Evolutionary conservation across 1,140 invertebrate species (phyloP), one percentile per base, ranked within the genome.

Genomic region (Megalopta genalis): DNA sequence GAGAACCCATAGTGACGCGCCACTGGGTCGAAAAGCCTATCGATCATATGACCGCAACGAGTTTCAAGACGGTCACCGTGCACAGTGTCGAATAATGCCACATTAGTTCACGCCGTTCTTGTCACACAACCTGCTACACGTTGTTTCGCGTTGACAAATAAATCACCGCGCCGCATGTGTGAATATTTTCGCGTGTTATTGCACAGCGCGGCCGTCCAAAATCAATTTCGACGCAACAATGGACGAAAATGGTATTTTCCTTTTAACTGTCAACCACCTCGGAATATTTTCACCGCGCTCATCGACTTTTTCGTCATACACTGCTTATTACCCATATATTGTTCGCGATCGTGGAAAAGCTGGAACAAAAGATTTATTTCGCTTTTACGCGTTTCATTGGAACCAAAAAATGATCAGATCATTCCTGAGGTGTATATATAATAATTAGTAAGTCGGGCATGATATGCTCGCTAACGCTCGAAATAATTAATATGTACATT

Each of bases 21-120:
- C 54, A 60, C 25, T 64, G 39, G 23, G 57, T 77, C 52, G 68
- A 81, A 84, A 73, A 65, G 73, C 71, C 79, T 81, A 85, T 85
- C 84, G 77, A 84, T 85, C 83, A 85, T 85, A 75, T 42, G n/a
- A 63, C 78, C 78, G 18, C 71, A 68, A 69, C 78, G 72, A 80
- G 59, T 76, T 52, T 64, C 72, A 76, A 75, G 72, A 79, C 63
- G 54, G 18, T 25, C 46, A 7, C 23, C 23, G 18, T 60, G 9
- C 32, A 16, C 63, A 27, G 32, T 6, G 59, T 23, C 62, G 32
- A 72, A 42, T 72, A 78, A 78, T 78, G 42, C 54, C 46, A 16
- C 76, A 32, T 72, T 78, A 78, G 72, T 78, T 32, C 64, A 78
- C 72, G 60, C 23, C 14, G 32, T 57, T n/a, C 32, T 23, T 21